A percentile compares a stretch with the other conserved stretches of the same genome.
Conservation (phyloP, 2,888 invertebrate genomes). For the Cecidostiba fungosa region DNA sequence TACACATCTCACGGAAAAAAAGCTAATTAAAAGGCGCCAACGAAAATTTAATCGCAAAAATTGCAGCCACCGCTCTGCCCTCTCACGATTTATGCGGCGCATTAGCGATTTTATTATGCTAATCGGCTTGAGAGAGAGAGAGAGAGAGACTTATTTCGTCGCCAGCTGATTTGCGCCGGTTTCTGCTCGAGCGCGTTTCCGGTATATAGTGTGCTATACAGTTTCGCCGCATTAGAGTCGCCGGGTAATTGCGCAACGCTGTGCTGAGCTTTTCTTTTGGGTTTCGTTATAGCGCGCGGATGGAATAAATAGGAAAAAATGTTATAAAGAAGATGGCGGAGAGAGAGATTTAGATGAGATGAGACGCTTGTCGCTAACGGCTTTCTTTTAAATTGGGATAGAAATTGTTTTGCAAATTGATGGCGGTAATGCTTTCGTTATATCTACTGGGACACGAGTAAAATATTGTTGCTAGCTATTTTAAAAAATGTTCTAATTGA, state of each 20-base stretch:
- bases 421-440: too few relatives aligned
- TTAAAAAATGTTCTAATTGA: neutral
- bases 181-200: neutral
- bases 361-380: neutral
- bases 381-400: neutral
- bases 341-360: too few relatives aligned
- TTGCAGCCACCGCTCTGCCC: neutral
- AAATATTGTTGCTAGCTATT: too few relatives aligned
- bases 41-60: neutral
- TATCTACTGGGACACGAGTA: too few relatives aligned
- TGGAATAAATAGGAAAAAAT: neutral
- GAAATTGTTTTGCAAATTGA: neutral
- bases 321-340: neutral
- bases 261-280: neutral
- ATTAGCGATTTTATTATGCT: constrained; percentile 16
- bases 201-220: neutral
- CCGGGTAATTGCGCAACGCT: neutral
- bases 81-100: neutral
- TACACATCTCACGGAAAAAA: neutral
- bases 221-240: neutral
- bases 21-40: constrained; percentile 2
- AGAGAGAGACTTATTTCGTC: constrained; percentile 4
- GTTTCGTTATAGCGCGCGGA: neutral
- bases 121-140: neutral
- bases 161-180: neutral